phyloP scores from a whole-genome alignment of 92 coral and sea anemone genomes.

The Siderastrea radians region DNA sequence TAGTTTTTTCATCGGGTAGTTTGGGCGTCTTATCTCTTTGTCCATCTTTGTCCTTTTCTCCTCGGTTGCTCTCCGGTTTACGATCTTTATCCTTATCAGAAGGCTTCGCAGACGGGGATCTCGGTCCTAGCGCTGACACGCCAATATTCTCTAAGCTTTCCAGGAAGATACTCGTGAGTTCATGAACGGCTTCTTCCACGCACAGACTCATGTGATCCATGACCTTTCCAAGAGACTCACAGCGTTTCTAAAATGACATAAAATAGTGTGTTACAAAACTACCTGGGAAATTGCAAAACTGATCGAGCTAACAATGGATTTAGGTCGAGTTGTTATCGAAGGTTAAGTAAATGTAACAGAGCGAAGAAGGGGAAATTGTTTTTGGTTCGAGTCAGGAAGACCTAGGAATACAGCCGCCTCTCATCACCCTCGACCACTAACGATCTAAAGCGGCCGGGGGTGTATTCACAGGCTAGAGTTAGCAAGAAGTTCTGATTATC shows the following conservation, averaged over 20 bases:
- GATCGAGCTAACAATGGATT: too few species aligned
- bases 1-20: slow-evolving; percentile 85
- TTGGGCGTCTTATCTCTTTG: slow-evolving; percentile 83
- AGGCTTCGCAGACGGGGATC: slow-evolving; percentile 56
- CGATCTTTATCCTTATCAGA: slow-evolving; percentile 81
- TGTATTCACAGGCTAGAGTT: too few species aligned
- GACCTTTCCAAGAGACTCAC: slow-evolving; percentile 68
- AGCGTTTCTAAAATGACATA: slow-evolving; percentile 66
- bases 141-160: slow-evolving; percentile 77
- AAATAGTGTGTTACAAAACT: not conserved
- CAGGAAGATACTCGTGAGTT: slow-evolving; percentile 85
- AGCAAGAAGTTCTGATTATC: too few species aligned
- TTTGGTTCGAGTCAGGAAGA: too few species aligned
- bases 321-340: too few species aligned
- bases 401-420: too few species aligned
- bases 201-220: slow-evolving; percentile 82
- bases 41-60: slow-evolving; percentile 69
- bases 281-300: too few species aligned
- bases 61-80: slow-evolving; percentile 69
- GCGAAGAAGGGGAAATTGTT: too few species aligned
- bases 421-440: too few species aligned
- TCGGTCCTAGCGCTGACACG: slow-evolving; percentile 75
- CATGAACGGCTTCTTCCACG: slow-evolving; percentile 92
- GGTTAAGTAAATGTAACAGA: too few species aligned
- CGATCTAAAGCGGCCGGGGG: too few species aligned